A percentile compares a stretch with the other conserved stretches of the same genome.
Conservation (phyloP, 2,888 invertebrate species). For the Mythimna albipuncta region DNA sequence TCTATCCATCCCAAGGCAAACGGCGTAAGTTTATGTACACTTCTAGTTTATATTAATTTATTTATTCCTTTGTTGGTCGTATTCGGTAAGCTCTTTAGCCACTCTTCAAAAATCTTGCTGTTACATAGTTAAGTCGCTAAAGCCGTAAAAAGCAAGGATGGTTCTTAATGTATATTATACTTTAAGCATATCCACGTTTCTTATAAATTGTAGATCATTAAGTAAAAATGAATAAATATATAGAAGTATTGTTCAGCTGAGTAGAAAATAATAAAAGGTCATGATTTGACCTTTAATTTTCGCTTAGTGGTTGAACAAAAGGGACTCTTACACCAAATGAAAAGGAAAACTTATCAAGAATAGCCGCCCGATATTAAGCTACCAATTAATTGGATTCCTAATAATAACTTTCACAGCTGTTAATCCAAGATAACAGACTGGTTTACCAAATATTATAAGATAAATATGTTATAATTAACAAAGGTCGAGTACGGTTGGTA, state of each 20-base stretch:
- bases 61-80: too few species aligned
- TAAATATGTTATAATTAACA: neutral
- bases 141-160: too few species aligned
- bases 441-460: neutral
- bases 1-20: too few species aligned
- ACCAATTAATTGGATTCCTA: conserved; percentile 2
- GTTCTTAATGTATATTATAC: too few species aligned
- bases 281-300: conserved; percentile 14
- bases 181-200: neutral
- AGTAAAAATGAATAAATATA: neutral
- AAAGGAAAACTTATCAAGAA: conserved; percentile 2
- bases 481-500: too few species aligned
- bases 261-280: conserved; percentile 20
- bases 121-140: too few species aligned
- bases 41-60: too few species aligned
- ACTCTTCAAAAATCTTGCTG: too few species aligned
- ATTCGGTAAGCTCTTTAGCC: too few species aligned
- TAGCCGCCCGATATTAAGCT: neutral
- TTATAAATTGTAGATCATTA: conserved; percentile 6
- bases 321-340: conserved; percentile 9
- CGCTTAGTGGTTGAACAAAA: conserved; percentile 14
- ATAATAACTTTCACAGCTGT: neutral
- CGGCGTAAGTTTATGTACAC: too few species aligned
- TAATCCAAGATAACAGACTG: conserved; percentile 3
- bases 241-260: neutral